Conservation (phyloP, 2,113 vertebrate genomes). For the Platichthys stellatus region DNA sequence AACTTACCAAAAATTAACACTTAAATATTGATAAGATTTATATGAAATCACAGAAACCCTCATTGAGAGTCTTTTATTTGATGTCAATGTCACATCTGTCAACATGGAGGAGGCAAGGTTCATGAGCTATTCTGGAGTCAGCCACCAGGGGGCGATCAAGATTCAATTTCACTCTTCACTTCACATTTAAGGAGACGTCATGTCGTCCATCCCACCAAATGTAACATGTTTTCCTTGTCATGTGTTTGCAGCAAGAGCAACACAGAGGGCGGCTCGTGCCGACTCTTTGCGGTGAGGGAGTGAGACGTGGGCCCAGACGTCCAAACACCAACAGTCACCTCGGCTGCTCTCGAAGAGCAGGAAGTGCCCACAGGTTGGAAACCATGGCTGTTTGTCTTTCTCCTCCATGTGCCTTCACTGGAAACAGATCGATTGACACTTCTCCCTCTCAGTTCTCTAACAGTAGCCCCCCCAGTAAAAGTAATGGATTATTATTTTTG, state of each 20-base stretch:
- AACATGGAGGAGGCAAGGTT: background rate
- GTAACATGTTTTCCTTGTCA: conserved; percentile 13
- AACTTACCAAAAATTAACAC: no score
- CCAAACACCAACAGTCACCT: conserved; percentile 49
- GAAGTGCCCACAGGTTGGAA: conserved; percentile 57
- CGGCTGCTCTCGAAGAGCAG: conserved; percentile 56
- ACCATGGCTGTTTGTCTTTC: conserved; percentile 38
- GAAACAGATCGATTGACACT: conserved; percentile 33
- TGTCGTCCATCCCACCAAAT: background rate
- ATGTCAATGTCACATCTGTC: background rate
- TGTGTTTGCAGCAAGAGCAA: conserved; percentile 78
- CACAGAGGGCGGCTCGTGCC: conserved; percentile 80
- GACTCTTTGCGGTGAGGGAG: conserved; percentile 79
- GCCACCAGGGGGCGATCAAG: no score
- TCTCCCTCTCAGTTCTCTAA: conserved; percentile 33
- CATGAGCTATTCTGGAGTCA: background rate
- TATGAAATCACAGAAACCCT: no score
- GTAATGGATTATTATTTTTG: conserved; percentile 12
- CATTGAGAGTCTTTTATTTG: no score
- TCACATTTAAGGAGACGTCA: background rate
- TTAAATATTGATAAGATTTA: no score
- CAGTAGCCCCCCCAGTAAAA: conserved; percentile 33
- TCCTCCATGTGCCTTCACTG: conserved; percentile 25
- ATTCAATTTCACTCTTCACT: no score
- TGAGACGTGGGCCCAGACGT: conserved; percentile 58